These are phyloP conservation scores for Mesocentrotus franciscanus DNA, from an alignment of 53 echinoderm and acorn worm genomes.

Conservation along the genomic window DNA sequence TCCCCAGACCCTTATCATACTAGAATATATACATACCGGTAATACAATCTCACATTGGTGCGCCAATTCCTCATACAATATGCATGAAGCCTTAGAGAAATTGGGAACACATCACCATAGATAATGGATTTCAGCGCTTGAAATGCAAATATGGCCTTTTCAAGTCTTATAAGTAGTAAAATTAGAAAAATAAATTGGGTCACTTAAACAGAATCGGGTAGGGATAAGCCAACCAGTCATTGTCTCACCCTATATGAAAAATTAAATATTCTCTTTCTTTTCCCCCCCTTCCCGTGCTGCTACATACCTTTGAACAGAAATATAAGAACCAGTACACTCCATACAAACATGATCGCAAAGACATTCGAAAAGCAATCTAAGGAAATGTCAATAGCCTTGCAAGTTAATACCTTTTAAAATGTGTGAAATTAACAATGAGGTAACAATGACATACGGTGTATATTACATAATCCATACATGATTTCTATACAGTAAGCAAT, in stretches of 20 bases:
- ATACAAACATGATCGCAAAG: too few relatives aligned
- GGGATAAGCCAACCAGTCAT: not conserved
- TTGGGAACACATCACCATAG: not conserved
- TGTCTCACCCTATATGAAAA: not conserved
- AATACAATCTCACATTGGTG: not conserved
- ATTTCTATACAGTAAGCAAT: too few relatives aligned
- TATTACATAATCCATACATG: too few relatives aligned
- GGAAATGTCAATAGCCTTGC: too few relatives aligned
- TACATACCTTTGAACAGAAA: too few relatives aligned
- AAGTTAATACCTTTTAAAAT: too few relatives aligned
- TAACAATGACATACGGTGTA: too few relatives aligned
- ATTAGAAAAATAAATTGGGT: not conserved
- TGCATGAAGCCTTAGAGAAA: not conserved
- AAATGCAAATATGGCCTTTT: not conserved
- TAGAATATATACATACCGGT: not conserved
- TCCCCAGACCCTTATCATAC: not conserved
- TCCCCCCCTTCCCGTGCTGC: too few relatives aligned
- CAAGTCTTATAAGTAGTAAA: not conserved
- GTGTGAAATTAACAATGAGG: too few relatives aligned
- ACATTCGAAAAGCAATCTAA: too few relatives aligned
- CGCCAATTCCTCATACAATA: not conserved
- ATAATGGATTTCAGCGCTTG: not conserved
- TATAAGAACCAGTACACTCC: too few relatives aligned
- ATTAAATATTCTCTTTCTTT: not conserved
- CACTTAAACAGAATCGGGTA: not conserved